These are phyloP conservation scores for Pleuronectes platessa DNA, from an alignment of 2,113 vertebrate species.

Conservation along the genomic window DNA sequence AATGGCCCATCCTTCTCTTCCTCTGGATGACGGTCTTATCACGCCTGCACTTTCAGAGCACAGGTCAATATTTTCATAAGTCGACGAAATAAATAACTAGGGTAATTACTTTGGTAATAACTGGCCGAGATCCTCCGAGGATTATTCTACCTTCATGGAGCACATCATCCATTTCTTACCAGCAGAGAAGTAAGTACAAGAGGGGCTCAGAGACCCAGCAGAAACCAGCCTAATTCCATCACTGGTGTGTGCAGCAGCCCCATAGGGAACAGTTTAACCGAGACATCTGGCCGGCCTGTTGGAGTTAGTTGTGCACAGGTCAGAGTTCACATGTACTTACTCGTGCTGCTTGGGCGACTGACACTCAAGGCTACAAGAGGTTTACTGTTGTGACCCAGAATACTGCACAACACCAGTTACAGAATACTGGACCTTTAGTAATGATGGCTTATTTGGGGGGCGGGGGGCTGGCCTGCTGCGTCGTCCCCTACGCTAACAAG, in stretches of 20 bases:
- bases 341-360: conserved; percentile 31
- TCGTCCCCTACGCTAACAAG: conserved; percentile 56
- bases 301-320: conserved; percentile 43
- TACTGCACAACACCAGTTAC: conserved; percentile 30
- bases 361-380: conserved; percentile 38
- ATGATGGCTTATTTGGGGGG: conserved; percentile 49
- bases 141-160: conserved; percentile 25
- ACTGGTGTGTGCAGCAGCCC: conserved; percentile 35
- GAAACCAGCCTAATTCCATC: conserved; percentile 50
- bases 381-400: conserved; percentile 44
- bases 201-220: conserved; percentile 44
- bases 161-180: conserved; percentile 35
- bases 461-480: conserved; percentile 27
- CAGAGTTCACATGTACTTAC: conserved; percentile 59
- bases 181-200: conserved; percentile 32
- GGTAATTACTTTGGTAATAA: conserved; percentile 48
- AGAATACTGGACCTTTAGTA: conserved; percentile 40
- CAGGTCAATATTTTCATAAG: conserved; percentile 26
- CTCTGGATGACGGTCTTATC: conserved; percentile 15
- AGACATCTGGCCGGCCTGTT: conserved; percentile 51
- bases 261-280: conserved; percentile 37
- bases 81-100: conserved; percentile 24
- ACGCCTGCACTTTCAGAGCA: neutral
- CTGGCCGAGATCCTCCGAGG: conserved; percentile 34
- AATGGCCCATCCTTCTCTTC: conserved; percentile 2